Evolutionary conservation across 2,797 vertebrate genomes (phyloP).

Genomic region (Myiothlypis coronata): DNA sequence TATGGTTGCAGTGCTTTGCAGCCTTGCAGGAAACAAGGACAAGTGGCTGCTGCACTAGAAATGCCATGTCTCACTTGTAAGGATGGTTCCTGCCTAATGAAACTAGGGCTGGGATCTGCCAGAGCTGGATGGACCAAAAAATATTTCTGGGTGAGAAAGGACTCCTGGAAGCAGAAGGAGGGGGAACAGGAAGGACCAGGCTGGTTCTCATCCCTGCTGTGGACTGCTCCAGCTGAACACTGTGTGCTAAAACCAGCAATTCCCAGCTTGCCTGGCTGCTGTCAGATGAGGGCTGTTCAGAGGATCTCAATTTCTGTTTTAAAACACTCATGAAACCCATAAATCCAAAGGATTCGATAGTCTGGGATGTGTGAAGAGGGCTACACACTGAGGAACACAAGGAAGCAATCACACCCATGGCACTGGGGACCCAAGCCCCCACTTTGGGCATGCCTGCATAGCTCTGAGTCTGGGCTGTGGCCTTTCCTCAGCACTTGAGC

Average conservation of each 20-base stretch:
- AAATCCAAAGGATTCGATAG: not conserved
- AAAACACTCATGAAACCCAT: not conserved
- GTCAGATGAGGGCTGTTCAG: not conserved
- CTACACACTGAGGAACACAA: not conserved
- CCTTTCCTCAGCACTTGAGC: not conserved
- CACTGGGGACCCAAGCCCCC: not conserved
- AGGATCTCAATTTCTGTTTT: not conserved
- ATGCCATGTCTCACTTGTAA: not conserved
- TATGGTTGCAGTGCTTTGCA: not conserved
- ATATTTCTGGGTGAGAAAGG: not conserved
- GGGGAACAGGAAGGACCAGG: not conserved
- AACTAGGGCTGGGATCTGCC: not conserved
- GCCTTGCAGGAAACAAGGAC: not conserved
- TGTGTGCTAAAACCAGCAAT: not conserved
- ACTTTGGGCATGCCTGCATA: accelerated
- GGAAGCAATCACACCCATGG: accelerated
- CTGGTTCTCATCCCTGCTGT: not conserved
- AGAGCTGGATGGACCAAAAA: not conserved
- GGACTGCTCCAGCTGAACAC: not conserved
- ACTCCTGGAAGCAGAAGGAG: not conserved
- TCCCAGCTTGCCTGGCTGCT: not conserved
- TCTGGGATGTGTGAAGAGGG: not conserved
- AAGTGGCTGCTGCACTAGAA: not conserved
- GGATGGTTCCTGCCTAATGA: not conserved
- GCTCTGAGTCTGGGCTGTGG: not conserved